Evolutionary conservation across 1,140 invertebrate genomes (phyloP).

Genomic region (Dryas iulia): DNA sequence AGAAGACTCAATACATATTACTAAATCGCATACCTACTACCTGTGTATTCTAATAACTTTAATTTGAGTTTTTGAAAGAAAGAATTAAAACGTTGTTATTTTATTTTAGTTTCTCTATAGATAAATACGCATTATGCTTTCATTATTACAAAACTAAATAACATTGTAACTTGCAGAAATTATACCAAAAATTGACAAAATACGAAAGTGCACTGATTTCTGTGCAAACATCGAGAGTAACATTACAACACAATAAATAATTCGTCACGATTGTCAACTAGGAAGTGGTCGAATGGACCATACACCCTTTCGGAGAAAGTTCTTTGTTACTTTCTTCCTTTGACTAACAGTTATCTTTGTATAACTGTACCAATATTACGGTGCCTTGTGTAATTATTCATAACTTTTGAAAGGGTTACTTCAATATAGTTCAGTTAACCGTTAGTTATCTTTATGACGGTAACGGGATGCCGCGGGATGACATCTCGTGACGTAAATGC

Average conservation of each 20-base stretch:
- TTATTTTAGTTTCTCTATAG: too few species aligned
- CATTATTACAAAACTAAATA: too few species aligned
- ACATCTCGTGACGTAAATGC: conserved; percentile 43
- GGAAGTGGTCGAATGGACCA: conserved; percentile 50
- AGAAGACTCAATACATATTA: too few species aligned
- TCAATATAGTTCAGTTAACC: conserved; percentile 64
- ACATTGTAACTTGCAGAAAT: too few species aligned
- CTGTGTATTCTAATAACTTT: too few species aligned
- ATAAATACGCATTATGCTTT: too few species aligned
- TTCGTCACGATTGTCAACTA: conserved; percentile 57
- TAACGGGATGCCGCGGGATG: conserved; percentile 49
- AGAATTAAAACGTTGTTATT: too few species aligned
- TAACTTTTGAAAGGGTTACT: conserved; percentile 64
- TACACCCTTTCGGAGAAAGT: conserved; percentile 70
- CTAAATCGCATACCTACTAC: too few species aligned
- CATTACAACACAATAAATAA: conserved; percentile 18
- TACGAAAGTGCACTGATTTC: conserved; percentile 1
- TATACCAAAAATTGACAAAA: not conserved
- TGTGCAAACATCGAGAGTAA: conserved; percentile 1
- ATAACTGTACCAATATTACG: conserved; percentile 61
- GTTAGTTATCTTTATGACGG: conserved; percentile 53
- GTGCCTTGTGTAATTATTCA: conserved; percentile 73
- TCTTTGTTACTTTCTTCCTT: conserved; percentile 62
- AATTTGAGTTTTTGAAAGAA: too few species aligned
- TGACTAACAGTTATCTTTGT: conserved; percentile 66